Evolutionary conservation across 2,113 vertebrate species (phyloP).

Genomic region (Lepisosteus osseus): DNA sequence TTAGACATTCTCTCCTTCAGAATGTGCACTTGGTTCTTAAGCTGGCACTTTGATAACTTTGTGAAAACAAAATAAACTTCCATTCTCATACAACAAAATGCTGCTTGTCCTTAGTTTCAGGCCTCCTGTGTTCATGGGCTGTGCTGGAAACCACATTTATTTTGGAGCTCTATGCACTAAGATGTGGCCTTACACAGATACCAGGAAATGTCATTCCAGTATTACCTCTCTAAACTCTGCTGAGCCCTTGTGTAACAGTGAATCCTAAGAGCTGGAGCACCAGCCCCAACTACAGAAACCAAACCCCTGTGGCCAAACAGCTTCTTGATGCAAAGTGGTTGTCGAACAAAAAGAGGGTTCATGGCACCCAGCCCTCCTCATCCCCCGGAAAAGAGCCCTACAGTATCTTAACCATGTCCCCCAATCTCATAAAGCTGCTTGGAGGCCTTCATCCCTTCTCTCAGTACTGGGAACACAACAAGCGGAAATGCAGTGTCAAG

Average conservation of each 20-base stretch:
- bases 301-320: neutral
- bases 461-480: neutral
- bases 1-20: too few species aligned
- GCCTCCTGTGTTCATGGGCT: too few species aligned
- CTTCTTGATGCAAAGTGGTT: constrained; percentile 9
- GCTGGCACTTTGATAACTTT: too few species aligned
- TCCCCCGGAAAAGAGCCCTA: constrained; percentile 15
- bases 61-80: too few species aligned
- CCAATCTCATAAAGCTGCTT: constrained; percentile 16
- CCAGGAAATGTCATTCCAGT: neutral
- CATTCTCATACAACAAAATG: too few species aligned
- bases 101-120: too few species aligned
- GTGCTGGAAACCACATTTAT: too few species aligned
- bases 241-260: neutral
- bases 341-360: constrained; percentile 10
- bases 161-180: too few species aligned
- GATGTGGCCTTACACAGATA: too few species aligned
- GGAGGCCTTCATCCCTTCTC: neutral
- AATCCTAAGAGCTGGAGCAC: constrained; percentile 2
- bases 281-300: neutral
- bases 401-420: constrained; percentile 24
- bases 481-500: neutral
- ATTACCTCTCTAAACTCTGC: neutral
- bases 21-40: too few species aligned
- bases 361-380: constrained; percentile 18